phyloP scores from a whole-genome alignment of 2,113 vertebrate species.

The Regulus satrapa region DNA sequence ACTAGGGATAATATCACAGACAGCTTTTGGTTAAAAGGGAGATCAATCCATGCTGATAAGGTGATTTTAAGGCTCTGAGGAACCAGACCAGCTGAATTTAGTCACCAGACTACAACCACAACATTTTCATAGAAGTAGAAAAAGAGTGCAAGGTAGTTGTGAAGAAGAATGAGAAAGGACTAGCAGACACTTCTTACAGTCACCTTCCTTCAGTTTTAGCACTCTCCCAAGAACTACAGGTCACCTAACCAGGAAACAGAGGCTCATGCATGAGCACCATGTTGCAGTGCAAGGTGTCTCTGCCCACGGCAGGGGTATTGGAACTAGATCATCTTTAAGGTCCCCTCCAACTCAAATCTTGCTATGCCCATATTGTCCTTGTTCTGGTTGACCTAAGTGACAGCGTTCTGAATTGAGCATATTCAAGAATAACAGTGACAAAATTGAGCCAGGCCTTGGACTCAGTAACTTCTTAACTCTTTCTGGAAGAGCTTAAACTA shows the following conservation, averaged over 20 bases:
- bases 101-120: not conserved
- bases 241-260: not conserved
- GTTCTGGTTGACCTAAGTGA: not conserved
- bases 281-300: not conserved
- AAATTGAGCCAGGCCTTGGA: not conserved
- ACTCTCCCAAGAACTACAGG: not conserved
- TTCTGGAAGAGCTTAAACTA: not conserved
- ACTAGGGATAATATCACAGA: not conserved
- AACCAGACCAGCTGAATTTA: not conserved
- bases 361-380: not conserved
- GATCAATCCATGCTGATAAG: not conserved
- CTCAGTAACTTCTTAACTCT: not conserved
- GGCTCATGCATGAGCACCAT: rapidly evolving
- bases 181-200: not conserved
- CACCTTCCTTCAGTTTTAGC: not conserved
- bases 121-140: not conserved
- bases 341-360: not conserved
- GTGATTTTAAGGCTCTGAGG: not conserved
- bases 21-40: not conserved
- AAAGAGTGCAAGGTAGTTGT: not conserved
- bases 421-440: not conserved
- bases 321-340: not conserved
- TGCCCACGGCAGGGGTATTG: not conserved
- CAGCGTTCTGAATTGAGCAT: not conserved
- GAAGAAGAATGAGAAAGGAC: not conserved